Evolutionary conservation across 2,113 vertebrate genomes (phyloP), one percentile per base, ranked within the genome.

Genomic region (Atrichornis clamosus): DNA sequence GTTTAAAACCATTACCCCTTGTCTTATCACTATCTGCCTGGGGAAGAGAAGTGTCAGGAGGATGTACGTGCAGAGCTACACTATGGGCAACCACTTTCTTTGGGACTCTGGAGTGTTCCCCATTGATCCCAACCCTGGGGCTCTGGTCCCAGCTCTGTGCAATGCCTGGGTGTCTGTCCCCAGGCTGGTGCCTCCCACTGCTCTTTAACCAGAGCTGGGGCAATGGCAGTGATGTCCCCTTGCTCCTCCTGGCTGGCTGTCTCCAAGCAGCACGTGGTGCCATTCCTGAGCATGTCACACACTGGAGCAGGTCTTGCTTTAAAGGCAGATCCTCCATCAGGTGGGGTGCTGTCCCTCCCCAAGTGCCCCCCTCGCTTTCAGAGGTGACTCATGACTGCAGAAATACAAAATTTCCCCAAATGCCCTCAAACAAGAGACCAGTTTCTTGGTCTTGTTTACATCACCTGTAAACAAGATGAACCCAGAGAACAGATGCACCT

Each of bases 51-150:
- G 24, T 19, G 52, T 37, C 22, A 23, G 59, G 39, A 76, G 52
- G 37, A 2, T 5, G 32, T 1, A 2, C 6, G 8, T 4, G 13
- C 16, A 39, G 32, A 64, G 19, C 19, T n/a, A 1, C 0, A 1
- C 22, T 35, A 3, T 0, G 3, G 49, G 28, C 1, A 2, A 3
- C 1, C 0, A 2, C 10, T 83, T 56, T 53, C 60, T 35, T 11
- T 33, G 44, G 55, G 24, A 11, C 37, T 15, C 33, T 1, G 2
- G 20, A 15, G 30, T 0, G 0, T 5, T 67, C 49, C 30, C 16
- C 20, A 9, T 0, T 4, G 1, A 15, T 49, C 15, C 65, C 56
- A 16, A 44, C 39, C 12, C 39, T 26, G 62, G 32, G 4, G 41
- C 10, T 41, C 32, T 44, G 26, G 7, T 77, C 39, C 67, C 35